Evolutionary conservation across 2,888 invertebrate species (phyloP).

Genomic region (Drosophila multiciliata): DNA sequence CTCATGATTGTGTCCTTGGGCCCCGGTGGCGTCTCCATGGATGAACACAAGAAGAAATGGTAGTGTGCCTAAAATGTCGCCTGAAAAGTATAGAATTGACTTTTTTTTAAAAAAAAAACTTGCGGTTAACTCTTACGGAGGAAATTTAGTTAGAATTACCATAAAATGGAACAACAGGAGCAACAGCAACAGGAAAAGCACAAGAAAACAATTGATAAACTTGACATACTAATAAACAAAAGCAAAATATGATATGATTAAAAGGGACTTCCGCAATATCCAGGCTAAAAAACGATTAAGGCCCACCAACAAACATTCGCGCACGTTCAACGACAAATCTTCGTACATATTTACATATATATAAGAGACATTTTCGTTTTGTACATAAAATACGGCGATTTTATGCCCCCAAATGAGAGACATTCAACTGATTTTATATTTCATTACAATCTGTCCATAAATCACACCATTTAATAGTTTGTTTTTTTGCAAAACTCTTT

Average conservation of each 20-base stretch:
- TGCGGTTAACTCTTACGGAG: slow-evolving; percentile 68
- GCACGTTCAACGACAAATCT: slow-evolving; percentile 69
- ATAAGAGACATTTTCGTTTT: slow-evolving; percentile 73
- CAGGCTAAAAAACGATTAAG: slow-evolving; percentile 52
- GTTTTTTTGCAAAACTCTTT: slow-evolving; percentile 38
- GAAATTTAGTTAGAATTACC: slow-evolving; percentile 78
- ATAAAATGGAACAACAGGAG: slow-evolving; percentile 78
- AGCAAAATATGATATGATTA: slow-evolving; percentile 5
- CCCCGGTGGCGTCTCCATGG: slow-evolving; percentile 99
- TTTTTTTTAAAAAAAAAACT: slow-evolving; percentile 32
- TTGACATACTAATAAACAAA: slow-evolving; percentile 58
- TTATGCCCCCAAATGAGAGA: slow-evolving; percentile 68
- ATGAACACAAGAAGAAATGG: slow-evolving; percentile 99
- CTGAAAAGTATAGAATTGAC: slow-evolving; percentile 48
- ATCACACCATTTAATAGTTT: slow-evolving; percentile 26
- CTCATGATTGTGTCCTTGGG: slow-evolving; percentile 99
- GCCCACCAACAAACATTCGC: slow-evolving; percentile 66
- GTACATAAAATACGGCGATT: slow-evolving; percentile 68
- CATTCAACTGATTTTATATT: slow-evolving; percentile 71
- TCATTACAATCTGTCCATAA: slow-evolving; percentile 59
- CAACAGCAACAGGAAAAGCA: slow-evolving; percentile 45
- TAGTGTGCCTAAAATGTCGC: slow-evolving; percentile 59
- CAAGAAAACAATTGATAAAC: slow-evolving; percentile 42
- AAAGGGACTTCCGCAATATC: slow-evolving; percentile 77
- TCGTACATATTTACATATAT: slow-evolving; percentile 48